Conservation (phyloP, 2,888 invertebrate genomes). For the Andrena trimmerana region DNA sequence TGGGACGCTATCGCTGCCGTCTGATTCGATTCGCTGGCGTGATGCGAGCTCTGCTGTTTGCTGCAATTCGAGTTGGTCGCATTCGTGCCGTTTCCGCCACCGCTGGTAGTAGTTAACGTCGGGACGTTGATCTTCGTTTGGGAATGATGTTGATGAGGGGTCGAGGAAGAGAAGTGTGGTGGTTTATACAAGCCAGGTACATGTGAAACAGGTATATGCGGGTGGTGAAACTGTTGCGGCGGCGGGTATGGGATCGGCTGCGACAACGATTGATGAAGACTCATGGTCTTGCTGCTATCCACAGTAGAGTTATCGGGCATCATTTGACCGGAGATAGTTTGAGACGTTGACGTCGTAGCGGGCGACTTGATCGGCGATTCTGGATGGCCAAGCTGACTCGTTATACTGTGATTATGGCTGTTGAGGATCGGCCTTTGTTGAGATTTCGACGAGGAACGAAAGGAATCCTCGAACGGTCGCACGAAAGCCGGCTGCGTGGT, state of each 20-base stretch:
- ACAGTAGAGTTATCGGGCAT: slow-evolving; percentile 55
- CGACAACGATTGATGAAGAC: slow-evolving; percentile 62
- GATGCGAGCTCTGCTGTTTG: slow-evolving; percentile 63
- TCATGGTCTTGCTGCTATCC: slow-evolving; percentile 61
- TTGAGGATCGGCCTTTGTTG: slow-evolving; percentile 76
- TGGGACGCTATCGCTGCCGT: slow-evolving; percentile 25
- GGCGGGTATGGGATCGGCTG: slow-evolving; percentile 73
- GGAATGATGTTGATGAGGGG: slow-evolving; percentile 64
- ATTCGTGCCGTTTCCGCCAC: slow-evolving; percentile 12
- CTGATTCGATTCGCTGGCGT: slow-evolving; percentile 58
- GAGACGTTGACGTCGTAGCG: slow-evolving; percentile 49
- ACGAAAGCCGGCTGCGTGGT: slow-evolving; percentile 81
- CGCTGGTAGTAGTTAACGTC: slow-evolving; percentile 45
- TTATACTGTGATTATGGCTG: slow-evolving; percentile 77
- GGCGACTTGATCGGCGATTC: slow-evolving; percentile 70
- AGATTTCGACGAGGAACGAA: slow-evolving; percentile 79
- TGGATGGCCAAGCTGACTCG: slow-evolving; percentile 77
- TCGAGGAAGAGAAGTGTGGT: slow-evolving; percentile 73
- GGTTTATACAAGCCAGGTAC: slow-evolving; percentile 79
- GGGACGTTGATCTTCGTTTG: slow-evolving; percentile 65
- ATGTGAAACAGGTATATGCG: slow-evolving; percentile 79
- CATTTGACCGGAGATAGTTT: slow-evolving; percentile 42
- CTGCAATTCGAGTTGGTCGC: slow-evolving; percentile 46
- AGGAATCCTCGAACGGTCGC: slow-evolving; percentile 84
- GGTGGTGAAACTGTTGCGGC: slow-evolving; percentile 77